Conservation (phyloP, 2,888 invertebrate species). For the Eutolmus rufibarbis region DNA sequence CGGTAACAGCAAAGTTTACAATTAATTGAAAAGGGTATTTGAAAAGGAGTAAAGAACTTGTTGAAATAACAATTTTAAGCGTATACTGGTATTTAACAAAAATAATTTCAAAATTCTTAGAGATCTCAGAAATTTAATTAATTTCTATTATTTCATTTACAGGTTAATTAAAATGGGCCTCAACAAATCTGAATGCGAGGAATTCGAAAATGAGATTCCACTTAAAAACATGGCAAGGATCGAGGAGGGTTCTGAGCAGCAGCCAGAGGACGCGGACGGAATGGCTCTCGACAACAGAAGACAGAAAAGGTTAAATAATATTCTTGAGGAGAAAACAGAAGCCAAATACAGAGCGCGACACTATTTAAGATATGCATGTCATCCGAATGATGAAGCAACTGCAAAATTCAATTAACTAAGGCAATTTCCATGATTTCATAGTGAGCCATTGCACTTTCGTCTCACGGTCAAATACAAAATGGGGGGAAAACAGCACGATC, state of each 20-base stretch:
- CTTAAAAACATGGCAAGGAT: constrained; percentile 41
- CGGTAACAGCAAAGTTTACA: neutral
- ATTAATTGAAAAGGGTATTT: neutral
- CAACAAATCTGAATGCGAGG: constrained; percentile 16
- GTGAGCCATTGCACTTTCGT: neutral
- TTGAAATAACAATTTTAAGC: neutral
- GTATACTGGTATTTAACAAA: neutral
- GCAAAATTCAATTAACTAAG: constrained; percentile 1
- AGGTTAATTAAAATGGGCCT: constrained; percentile 7
- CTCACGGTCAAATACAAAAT: neutral
- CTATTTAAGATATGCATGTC: neutral
- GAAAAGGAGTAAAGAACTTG: neutral
- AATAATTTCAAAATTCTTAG: neutral
- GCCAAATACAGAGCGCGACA: neutral
- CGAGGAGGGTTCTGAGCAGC: constrained; percentile 33
- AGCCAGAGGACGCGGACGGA: constrained; percentile 9
- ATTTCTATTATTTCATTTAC: neutral
- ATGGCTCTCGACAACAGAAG: constrained; percentile 20
- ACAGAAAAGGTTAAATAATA: constrained; percentile 15
- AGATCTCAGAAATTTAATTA: neutral
- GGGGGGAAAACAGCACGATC: neutral
- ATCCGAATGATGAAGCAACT: neutral
- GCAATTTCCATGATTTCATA: neutral
- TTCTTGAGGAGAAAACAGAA: neutral
- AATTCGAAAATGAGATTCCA: constrained; percentile 42